Conservation (phyloP, 2,113 vertebrate species). For the Esox niger region DNA sequence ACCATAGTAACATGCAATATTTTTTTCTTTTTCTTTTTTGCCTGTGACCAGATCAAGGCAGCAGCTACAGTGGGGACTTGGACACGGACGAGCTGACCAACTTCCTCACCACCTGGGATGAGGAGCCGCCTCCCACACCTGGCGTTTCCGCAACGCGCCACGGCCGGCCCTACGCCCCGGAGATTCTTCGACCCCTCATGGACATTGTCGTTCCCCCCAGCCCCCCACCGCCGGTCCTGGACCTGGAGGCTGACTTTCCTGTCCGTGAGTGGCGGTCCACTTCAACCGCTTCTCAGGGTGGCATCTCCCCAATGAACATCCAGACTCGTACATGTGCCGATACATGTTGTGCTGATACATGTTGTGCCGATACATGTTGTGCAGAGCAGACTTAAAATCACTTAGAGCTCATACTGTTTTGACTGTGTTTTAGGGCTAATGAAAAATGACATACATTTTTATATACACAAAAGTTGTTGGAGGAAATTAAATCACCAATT, state of each 20-base stretch:
- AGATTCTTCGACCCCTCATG: slow-evolving; percentile 43
- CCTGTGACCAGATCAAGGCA: slow-evolving; percentile 77
- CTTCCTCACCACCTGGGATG: slow-evolving; percentile 91
- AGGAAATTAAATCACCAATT: no score
- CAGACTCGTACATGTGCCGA: no score
- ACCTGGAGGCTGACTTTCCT: slow-evolving; percentile 89
- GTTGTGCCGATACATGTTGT: no score
- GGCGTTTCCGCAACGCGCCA: slow-evolving; percentile 7
- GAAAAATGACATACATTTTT: no score
- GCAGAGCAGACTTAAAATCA: no score
- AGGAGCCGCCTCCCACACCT: slow-evolving; percentile 73
- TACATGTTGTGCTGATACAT: no score
- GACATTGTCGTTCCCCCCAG: slow-evolving; percentile 49
- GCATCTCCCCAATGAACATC: no score
- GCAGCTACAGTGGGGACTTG: slow-evolving; percentile 85
- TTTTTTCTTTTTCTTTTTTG: neutral
- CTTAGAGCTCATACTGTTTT: no score
- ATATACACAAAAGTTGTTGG: no score
- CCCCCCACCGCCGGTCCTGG: slow-evolving; percentile 75
- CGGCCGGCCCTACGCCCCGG: neutral
- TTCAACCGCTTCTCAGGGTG: no score
- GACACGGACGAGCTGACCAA: slow-evolving; percentile 88
- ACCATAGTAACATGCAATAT: no score
- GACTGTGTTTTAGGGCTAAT: no score
- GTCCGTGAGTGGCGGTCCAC: slow-evolving; percentile 71